A percentile compares a stretch with the other conserved stretches of the same genome.
Evolutionary conservation across 2,888 invertebrate genomes (phyloP).

Genomic region (Noctua janthina): DNA sequence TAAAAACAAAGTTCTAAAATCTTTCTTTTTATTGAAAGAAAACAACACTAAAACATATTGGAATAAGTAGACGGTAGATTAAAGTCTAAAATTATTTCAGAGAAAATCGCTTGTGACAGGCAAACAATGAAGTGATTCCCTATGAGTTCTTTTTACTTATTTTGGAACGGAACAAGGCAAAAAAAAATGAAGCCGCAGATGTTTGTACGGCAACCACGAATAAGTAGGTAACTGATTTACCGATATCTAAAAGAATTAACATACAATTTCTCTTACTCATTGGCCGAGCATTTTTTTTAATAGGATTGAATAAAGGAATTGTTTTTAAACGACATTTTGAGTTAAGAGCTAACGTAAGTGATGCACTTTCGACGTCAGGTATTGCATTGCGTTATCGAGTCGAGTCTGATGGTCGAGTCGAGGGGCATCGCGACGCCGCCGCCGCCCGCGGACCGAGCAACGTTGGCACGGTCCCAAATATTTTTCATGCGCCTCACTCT

Average conservation of each 20-base stretch:
- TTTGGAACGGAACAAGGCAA: slow-evolving; percentile 10
- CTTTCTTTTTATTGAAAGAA: slow-evolving; percentile 9
- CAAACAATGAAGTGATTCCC: slow-evolving; percentile 26
- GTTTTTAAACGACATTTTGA: slow-evolving; percentile 46
- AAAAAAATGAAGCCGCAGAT: not conserved
- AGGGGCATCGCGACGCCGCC: slow-evolving; percentile 71
- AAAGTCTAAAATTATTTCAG: slow-evolving; percentile 20
- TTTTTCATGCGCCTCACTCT: slow-evolving; percentile 85
- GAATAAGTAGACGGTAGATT: slow-evolving; percentile 15
- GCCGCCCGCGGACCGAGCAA: slow-evolving; percentile 79
- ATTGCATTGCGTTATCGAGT: slow-evolving; percentile 83
- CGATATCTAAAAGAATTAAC: not conserved
- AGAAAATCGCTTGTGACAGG: slow-evolving; percentile 17
- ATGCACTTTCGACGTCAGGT: slow-evolving; percentile 77
- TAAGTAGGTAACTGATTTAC: slow-evolving; percentile 1
- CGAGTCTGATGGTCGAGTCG: slow-evolving; percentile 76
- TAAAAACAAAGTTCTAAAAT: slow-evolving; percentile 22
- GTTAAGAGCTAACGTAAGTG: slow-evolving; percentile 56
- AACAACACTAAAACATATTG: slow-evolving; percentile 16
- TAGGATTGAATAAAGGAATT: slow-evolving; percentile 1
- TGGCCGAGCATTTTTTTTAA: not conserved
- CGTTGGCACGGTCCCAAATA: slow-evolving; percentile 86
- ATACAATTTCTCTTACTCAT: not conserved
- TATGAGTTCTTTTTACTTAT: slow-evolving; percentile 12
- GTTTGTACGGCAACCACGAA: not conserved